Conservation (phyloP, 2,888 invertebrate species). For the Harpalus rufipes region DNA sequence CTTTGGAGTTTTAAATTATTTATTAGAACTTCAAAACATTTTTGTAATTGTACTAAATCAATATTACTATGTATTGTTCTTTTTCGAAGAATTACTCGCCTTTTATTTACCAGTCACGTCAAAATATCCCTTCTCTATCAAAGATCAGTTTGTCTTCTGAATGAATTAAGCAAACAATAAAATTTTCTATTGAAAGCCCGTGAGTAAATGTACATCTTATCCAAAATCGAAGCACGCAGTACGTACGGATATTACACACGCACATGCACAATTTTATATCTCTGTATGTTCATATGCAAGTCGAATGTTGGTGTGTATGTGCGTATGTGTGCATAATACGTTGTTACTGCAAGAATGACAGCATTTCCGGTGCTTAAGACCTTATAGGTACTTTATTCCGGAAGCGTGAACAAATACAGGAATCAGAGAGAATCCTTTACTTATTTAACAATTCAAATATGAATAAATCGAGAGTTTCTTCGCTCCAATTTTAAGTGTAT, state of each 20-base stretch:
- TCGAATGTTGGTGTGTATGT: background rate
- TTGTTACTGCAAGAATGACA: constrained; percentile 56
- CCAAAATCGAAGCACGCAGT: constrained; percentile 57
- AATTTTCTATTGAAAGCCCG: constrained; percentile 13
- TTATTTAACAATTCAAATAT: background rate
- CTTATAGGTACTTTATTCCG: background rate
- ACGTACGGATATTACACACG: constrained; percentile 53
- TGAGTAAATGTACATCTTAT: constrained; percentile 60
- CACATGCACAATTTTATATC: background rate
- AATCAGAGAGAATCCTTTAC: background rate
- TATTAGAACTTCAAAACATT: no score
- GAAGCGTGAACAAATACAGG: background rate
- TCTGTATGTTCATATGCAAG: constrained; percentile 33
- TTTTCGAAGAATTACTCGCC: background rate
- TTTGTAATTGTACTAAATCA: no score
- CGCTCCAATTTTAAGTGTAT: no score
- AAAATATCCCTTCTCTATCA: background rate
- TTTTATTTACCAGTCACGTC: background rate
- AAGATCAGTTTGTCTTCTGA: background rate
- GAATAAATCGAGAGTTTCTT: background rate
- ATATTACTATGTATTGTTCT: no score
- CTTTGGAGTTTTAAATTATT: no score
- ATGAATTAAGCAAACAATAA: background rate
- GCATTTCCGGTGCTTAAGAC: constrained; percentile 55
- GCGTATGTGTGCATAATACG: constrained; percentile 7